phyloP scores from a whole-genome alignment of 2,888 invertebrate species.

The Abrostola triplasia region DNA sequence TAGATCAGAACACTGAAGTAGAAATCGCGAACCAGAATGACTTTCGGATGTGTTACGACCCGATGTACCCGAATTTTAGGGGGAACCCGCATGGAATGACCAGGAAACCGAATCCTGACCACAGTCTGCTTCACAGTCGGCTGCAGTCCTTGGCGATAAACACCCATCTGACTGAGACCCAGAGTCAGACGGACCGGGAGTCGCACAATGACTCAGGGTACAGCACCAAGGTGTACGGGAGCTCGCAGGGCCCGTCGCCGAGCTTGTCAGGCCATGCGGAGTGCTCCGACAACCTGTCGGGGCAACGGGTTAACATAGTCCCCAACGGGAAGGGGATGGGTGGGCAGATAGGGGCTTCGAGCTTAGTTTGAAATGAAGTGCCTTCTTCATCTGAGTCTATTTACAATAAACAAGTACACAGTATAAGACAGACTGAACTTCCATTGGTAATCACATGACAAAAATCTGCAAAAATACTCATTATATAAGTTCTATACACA shows the following conservation, averaged over 20 bases:
- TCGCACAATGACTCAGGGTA: conserved; percentile 95
- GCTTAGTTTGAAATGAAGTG: conserved; percentile 86
- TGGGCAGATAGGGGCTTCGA: conserved; percentile 89
- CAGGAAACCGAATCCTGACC: conserved; percentile 78
- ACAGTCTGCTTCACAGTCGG: conserved; percentile 80
- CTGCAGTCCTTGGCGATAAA: conserved; percentile 85
- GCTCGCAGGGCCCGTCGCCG: conserved; percentile 93
- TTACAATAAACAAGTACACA: neutral
- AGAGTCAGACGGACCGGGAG: conserved; percentile 89
- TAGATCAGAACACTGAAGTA: conserved; percentile 83
- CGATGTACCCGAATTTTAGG: conserved; percentile 67
- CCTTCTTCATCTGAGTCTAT: neutral
- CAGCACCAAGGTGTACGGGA: conserved; percentile 94
- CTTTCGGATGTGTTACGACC: conserved; percentile 81
- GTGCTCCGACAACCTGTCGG: conserved; percentile 77
- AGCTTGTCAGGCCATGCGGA: conserved; percentile 90
- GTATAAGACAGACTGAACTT: too few relatives aligned
- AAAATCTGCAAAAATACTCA: too few relatives aligned
- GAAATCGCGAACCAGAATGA: conserved; percentile 84
- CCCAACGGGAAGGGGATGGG: conserved; percentile 72
- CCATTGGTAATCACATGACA: too few relatives aligned
- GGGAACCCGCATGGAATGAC: conserved; percentile 69
- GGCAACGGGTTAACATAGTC: conserved; percentile 75
- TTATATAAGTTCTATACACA: too few relatives aligned
- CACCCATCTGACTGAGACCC: conserved; percentile 83